A percentile compares a stretch with the other conserved stretches of the same genome.
Conservation (phyloP, 2,113 vertebrate species). For the Notothenia coriiceps region DNA sequence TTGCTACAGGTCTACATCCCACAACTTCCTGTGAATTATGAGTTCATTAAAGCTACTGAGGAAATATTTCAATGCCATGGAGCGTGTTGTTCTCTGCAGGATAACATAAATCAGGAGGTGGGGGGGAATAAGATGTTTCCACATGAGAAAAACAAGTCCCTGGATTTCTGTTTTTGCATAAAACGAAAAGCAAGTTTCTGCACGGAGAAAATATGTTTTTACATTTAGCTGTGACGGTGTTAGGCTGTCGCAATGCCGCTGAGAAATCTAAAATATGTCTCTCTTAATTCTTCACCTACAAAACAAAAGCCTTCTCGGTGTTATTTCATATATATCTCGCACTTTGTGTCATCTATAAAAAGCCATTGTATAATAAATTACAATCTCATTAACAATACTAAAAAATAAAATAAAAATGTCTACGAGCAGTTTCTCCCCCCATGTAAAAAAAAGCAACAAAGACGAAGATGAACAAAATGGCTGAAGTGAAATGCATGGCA, state of each 20-base stretch:
- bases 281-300: slow-evolving; percentile 67
- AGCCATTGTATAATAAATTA: slow-evolving; percentile 88
- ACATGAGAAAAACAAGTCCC: slow-evolving; percentile 85
- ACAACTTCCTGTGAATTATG: slow-evolving; percentile 86
- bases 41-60: slow-evolving; percentile 93
- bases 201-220: slow-evolving; percentile 91
- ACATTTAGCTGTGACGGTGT: slow-evolving; percentile 90
- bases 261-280: slow-evolving; percentile 60
- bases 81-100: slow-evolving; percentile 85
- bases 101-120: slow-evolving; percentile 64
- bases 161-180: slow-evolving; percentile 89
- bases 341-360: slow-evolving; percentile 86
- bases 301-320: slow-evolving; percentile 84
- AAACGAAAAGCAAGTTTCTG: slow-evolving; percentile 84
- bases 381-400: slow-evolving; percentile 82
- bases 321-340: slow-evolving; percentile 86
- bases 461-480: slow-evolving; percentile 67
- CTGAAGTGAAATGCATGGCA: slow-evolving; percentile 63
- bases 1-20: slow-evolving; percentile 87
- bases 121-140: slow-evolving; percentile 81
- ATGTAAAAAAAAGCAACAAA: slow-evolving; percentile 48
- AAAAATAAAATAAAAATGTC: slow-evolving; percentile 58
- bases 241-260: slow-evolving; percentile 84
- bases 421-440: slow-evolving; percentile 16
- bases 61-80: slow-evolving; percentile 84